These are phyloP conservation scores for Pammene fasciana DNA, from an alignment of 2,888 invertebrate genomes.

Conservation along the genomic window DNA sequence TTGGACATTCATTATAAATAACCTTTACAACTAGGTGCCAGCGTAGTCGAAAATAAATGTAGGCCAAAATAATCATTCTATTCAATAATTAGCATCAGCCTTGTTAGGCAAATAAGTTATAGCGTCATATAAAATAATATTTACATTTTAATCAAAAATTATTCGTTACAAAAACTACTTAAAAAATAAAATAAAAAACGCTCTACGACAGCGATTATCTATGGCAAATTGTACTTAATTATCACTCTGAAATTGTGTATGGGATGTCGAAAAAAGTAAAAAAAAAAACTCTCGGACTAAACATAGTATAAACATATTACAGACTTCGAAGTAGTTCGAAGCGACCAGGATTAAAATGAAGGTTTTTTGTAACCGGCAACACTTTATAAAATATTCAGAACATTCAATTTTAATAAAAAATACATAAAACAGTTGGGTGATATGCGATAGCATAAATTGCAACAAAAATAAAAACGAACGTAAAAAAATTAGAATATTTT, in stretches of 20 bases:
- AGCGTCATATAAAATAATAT: slow-evolving; percentile 39
- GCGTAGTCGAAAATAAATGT: slow-evolving; percentile 21
- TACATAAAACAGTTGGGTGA: no score
- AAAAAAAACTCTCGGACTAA: no score
- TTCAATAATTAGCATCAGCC: slow-evolving; percentile 21
- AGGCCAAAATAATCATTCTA: slow-evolving; percentile 37
- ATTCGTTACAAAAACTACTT: slow-evolving; percentile 53
- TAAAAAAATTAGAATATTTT: no score
- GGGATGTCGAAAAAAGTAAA: neutral
- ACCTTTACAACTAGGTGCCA: slow-evolving; percentile 13
- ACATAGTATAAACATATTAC: neutral
- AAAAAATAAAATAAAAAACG: slow-evolving; percentile 57
- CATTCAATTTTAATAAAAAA: no score
- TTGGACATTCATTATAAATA: slow-evolving; percentile 3
- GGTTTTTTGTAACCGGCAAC: neutral
- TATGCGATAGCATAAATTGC: no score
- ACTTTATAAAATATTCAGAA: neutral
- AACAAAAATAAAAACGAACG: no score
- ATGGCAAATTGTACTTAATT: slow-evolving; percentile 71
- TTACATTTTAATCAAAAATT: slow-evolving; percentile 36
- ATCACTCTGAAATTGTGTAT: slow-evolving; percentile 54
- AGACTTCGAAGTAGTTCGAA: no score
- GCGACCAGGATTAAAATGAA: slow-evolving; percentile 5
- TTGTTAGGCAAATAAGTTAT: slow-evolving; percentile 33
- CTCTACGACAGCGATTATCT: slow-evolving; percentile 51